Evolutionary conservation across 1,140 invertebrate species (phyloP).

Genomic region (Macrobrachium rosenbergii): DNA sequence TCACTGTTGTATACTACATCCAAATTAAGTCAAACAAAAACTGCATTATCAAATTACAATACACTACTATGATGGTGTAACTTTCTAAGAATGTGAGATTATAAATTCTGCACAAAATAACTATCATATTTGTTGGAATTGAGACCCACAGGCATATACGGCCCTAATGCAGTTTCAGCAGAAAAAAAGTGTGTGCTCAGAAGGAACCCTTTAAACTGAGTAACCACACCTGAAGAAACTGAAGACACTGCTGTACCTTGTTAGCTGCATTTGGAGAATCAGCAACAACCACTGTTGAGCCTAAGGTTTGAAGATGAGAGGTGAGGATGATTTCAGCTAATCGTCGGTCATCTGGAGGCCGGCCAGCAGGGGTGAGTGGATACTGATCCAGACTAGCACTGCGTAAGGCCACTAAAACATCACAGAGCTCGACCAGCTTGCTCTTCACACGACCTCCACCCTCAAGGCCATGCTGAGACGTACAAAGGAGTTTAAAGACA

Average conservation of each 20-base stretch:
- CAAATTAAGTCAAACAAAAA: no score
- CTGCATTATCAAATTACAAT: no score
- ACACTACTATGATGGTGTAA: no score
- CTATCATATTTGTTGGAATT: no score
- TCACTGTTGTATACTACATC: no score
- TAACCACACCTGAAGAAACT: background rate
- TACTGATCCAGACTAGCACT: slow-evolving; percentile 57
- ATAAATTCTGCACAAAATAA: no score
- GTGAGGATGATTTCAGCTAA: slow-evolving; percentile 57
- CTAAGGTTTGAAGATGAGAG: slow-evolving; percentile 56
- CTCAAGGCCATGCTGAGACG: slow-evolving; percentile 45
- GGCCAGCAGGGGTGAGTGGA: slow-evolving; percentile 43
- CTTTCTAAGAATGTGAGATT: no score
- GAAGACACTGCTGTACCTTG: slow-evolving; percentile 25
- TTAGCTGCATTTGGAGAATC: slow-evolving; percentile 61
- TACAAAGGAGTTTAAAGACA: background rate
- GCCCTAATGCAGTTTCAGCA: no score
- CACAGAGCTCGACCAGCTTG: slow-evolving; percentile 56
- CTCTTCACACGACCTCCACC: slow-evolving; percentile 44
- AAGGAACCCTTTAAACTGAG: background rate
- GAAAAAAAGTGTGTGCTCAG: no score
- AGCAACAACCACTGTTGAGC: slow-evolving; percentile 54
- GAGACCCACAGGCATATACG: no score
- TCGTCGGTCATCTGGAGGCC: slow-evolving; percentile 56
- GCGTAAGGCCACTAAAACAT: slow-evolving; percentile 44